Evolutionary conservation across 2,888 invertebrate genomes (phyloP), one percentile per base, ranked within the genome.

Genomic region (Epinotia brunnichana): DNA sequence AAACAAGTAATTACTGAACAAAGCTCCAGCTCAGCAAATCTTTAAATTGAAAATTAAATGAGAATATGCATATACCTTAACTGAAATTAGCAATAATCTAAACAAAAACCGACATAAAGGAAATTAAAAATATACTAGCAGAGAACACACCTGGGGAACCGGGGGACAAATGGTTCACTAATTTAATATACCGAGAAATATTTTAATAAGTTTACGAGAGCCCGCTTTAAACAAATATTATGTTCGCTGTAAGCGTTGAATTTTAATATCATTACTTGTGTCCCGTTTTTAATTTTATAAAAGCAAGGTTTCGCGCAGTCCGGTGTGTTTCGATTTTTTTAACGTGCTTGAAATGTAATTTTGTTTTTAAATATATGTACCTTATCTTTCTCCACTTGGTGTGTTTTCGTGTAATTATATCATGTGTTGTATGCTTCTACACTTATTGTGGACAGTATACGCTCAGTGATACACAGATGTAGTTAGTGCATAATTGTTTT

Each of bases 181-280:
- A 92, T 91, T 91, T 92, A 91, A 93, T 91, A 91, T 88, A 87
- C 86, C 87, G 87, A 87, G 88, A 89, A 89, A 90, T 92, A 93
- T 93, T 93, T 92, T 92, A 93, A 92, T 91, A 92, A 92, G 90
- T 92, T 92, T 92, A 92, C 83, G 91, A 86, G 87, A 85, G 85
- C 83, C 83, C 83, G 87, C 85, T 90, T 88, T 87, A 90, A 90
- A 87, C 90, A 92, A 92, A 91, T 90, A 90, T 90, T 90, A 90
- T 90, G 91, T 91, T 86, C 81, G 85, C 84, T 80, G 82, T 84
- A 83, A 88, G 85, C 88, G 89, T 87, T 88, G 91, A 90, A 91
- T 92, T 92, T 92, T 91, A 92, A 92, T 92, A 91, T 89, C 87
- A 91, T 92, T 92, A 91, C 88, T 87, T 86, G 86, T 80, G 85